These are phyloP conservation scores for Ephydatia muelleri DNA, from an alignment of 37 sponge, comb jelly and placozoan genomes.

Conservation along the genomic window DNA sequence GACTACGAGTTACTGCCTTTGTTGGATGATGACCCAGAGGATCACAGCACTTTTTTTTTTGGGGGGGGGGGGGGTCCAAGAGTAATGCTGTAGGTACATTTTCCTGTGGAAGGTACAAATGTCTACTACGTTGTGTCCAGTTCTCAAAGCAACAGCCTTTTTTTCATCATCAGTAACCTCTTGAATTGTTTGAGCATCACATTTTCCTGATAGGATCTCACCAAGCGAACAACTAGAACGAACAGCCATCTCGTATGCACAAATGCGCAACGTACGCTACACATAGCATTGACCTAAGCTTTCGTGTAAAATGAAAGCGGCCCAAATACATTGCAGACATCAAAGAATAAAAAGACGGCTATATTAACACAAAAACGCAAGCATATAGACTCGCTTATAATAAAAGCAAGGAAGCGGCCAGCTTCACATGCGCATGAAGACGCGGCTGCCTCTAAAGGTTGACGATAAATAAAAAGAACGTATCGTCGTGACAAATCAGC, in stretches of 20 bases:
- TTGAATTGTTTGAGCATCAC: not conserved
- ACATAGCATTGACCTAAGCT: not conserved
- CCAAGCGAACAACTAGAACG: not conserved
- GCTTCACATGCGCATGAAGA: not conserved
- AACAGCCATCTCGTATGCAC: not conserved
- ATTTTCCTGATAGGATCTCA: not conserved
- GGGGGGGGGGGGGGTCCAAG: no score
- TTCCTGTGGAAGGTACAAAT: not conserved
- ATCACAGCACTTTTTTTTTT: not conserved
- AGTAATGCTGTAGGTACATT: not conserved
- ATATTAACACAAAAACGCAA: not conserved
- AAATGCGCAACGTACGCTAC: not conserved
- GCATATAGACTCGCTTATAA: not conserved
- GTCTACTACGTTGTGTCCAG: not conserved
- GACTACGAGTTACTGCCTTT: not conserved
- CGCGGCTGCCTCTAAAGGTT: not conserved
- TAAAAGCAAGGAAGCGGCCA: slow-evolving; percentile 1
- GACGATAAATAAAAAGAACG: not conserved
- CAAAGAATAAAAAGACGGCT: not conserved
- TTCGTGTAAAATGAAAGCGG: not conserved
- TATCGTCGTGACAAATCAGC: not conserved
- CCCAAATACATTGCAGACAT: not conserved
- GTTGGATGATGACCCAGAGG: slow-evolving; percentile 1
- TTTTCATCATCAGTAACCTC: not conserved
- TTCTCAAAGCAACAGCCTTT: not conserved